Base-by-base conservation (phyloP, 53 echinoderm and acorn worm species). In the Apostichopus leukothele region DNA sequence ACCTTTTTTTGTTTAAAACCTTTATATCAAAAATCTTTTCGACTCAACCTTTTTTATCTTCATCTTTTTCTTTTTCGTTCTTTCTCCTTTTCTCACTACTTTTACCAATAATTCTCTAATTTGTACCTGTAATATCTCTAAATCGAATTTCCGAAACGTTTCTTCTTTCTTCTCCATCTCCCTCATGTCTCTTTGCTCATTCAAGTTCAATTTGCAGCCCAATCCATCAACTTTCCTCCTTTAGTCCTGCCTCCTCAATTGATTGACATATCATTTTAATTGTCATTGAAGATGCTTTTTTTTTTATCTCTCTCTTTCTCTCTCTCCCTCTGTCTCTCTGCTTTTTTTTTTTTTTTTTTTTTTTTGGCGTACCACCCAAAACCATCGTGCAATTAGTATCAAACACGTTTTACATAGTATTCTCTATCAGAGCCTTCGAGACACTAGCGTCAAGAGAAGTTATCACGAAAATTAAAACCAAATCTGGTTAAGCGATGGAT, bases 381-480 rank as follows among this genome's bases (percentile, higher is more conserved):
- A 81, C 81, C 81, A 54, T 23, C 81, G 81, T 55, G 11, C 81
- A 81, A 81, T 81, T 81, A 81, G 55, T 59, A 59, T 59, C 59
- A 10, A 57, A 81, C 81, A 81, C 81, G 81, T 71, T 71, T 71
- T n/a, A 71, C 18, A 57, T 57, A 57, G 57, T 57, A 7, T 57
- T 57, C 57, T 57, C 10, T 10, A 71, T n/a, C 18, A 71, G 18
- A 71, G 18, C 12, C 71, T 71, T 18, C 18, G 71, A 71, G 71
- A 71, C 71, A 71, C 57, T 57, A 57, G n/a, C 81, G 81, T 59
- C 55, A 11, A 59, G 55, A 81, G 60, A 81, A 81, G 81, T 81
- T 59, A 54, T 59, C 81, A 57, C 7, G 81, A 54, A 81, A 81
- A 81, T 81, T 81, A 81, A 81, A 81, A 54, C 81, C 60, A 81